A percentile compares a stretch with the other conserved stretches of the same genome.
Evolutionary conservation across 2,113 vertebrate genomes (phyloP).

Genomic region (Heteronetta atricapilla): DNA sequence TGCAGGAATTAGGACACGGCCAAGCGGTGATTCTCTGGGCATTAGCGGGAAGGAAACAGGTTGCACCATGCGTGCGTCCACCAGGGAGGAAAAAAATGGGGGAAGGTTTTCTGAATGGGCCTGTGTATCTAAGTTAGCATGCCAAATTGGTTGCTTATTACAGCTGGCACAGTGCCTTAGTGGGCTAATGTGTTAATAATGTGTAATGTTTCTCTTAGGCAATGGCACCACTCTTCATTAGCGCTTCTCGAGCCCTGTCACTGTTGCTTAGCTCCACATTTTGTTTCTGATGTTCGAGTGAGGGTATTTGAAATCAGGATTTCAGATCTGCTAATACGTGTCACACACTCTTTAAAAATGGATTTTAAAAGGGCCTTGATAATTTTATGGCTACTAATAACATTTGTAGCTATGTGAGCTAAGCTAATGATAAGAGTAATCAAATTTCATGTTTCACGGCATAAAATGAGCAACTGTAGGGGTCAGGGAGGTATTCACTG

Average conservation of each 20-base stretch:
- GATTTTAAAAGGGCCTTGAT: slow-evolving; percentile 70
- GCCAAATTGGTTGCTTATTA: slow-evolving; percentile 72
- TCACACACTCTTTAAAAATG: slow-evolving; percentile 78
- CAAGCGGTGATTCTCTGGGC: slow-evolving; percentile 6
- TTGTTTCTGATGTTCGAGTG: slow-evolving; percentile 52
- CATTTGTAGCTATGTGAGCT: slow-evolving; percentile 73
- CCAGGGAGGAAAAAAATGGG: not conserved
- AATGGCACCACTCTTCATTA: slow-evolving; percentile 73
- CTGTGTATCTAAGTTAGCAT: slow-evolving; percentile 44
- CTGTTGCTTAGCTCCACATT: slow-evolving; percentile 56
- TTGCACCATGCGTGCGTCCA: slow-evolving; percentile 10
- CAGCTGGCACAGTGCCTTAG: slow-evolving; percentile 72
- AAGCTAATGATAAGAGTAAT: slow-evolving; percentile 71
- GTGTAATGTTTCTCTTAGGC: slow-evolving; percentile 63
- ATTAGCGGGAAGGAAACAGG: not conserved
- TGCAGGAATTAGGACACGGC: not conserved
- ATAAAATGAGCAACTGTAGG: slow-evolving; percentile 61
- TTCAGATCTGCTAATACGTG: slow-evolving; percentile 69
- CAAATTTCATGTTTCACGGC: slow-evolving; percentile 65
- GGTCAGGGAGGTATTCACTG: slow-evolving; percentile 61
- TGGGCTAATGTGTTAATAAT: slow-evolving; percentile 75
- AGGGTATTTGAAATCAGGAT: slow-evolving; percentile 63
- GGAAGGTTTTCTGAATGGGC: slow-evolving; percentile 55
- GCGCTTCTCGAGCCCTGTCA: slow-evolving; percentile 57
- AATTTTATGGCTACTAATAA: slow-evolving; percentile 70